Evolutionary conservation across 2,888 invertebrate genomes (phyloP).

Genomic region (Argyresthia goedartella): DNA sequence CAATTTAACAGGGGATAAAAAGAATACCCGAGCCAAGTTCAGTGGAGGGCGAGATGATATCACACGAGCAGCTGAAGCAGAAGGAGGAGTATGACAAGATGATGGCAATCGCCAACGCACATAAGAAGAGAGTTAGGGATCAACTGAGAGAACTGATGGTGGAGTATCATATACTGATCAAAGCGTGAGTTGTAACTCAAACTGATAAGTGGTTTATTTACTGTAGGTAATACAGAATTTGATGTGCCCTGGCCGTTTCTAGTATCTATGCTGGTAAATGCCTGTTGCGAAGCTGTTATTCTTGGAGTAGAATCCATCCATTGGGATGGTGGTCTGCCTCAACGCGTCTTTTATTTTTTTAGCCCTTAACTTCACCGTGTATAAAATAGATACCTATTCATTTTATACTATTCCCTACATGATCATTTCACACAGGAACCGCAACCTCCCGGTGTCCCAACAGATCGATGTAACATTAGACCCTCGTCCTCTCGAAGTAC

Average conservation of each 20-base stretch:
- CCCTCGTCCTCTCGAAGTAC: slow-evolving; percentile 73
- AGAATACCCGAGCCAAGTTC: slow-evolving; percentile 43
- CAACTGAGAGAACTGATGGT: slow-evolving; percentile 65
- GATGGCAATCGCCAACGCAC: slow-evolving; percentile 72
- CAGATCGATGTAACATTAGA: slow-evolving; percentile 77
- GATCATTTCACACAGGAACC: slow-evolving; percentile 54
- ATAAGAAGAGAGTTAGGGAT: slow-evolving; percentile 71
- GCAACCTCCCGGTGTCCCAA: slow-evolving; percentile 71
- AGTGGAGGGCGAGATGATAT: slow-evolving; percentile 51
- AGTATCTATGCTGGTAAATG: background rate
- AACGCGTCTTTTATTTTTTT: background rate
- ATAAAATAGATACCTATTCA: no score
- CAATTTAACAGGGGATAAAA: slow-evolving; percentile 22
- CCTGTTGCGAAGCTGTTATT: background rate
- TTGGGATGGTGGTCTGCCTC: background rate
- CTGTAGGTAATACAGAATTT: background rate
- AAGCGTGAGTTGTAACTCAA: slow-evolving; percentile 40
- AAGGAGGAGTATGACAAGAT: slow-evolving; percentile 76
- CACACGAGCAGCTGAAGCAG: slow-evolving; percentile 77
- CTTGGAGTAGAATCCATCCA: no score
- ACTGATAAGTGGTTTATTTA: background rate
- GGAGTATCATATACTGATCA: slow-evolving; percentile 70
- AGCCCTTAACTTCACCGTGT: background rate
- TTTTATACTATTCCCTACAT: background rate
- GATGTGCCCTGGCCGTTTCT: background rate